Percentiles rank a stretch among this genome's conserved stretches.
These are phyloP conservation scores for Nestor notabilis DNA, from an alignment of 2,113 vertebrate species.

Conservation along the genomic window DNA sequence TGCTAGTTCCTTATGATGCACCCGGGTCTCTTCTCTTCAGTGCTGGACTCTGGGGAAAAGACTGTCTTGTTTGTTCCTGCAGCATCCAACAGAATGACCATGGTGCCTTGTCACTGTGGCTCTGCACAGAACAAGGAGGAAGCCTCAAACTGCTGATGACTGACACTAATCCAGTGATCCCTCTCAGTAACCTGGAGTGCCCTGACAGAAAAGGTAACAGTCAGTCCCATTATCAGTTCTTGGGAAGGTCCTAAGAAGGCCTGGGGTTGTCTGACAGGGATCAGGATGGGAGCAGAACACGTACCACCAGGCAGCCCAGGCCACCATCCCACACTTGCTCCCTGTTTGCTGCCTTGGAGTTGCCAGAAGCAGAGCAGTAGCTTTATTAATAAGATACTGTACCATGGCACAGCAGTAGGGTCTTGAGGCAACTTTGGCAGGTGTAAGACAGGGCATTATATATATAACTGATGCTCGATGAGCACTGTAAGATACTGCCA, in stretches of 20 bases:
- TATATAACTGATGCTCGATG: not conserved
- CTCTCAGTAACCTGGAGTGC: not conserved
- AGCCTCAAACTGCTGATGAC: not conserved
- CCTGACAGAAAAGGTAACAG: not conserved
- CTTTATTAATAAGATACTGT: not conserved
- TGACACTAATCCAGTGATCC: not conserved
- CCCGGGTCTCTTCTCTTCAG: fast-evolving
- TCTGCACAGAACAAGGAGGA: not conserved
- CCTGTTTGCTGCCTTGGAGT: not conserved
- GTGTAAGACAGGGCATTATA: constrained; percentile 33
- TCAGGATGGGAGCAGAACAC: not conserved
- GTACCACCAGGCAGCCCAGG: not conserved
- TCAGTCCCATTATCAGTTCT: not conserved
- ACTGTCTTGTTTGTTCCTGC: not conserved
- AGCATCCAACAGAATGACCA: not conserved
- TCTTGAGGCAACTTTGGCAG: constrained; percentile 16
- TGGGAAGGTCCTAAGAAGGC: not conserved
- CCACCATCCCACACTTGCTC: not conserved
- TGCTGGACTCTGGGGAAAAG: not conserved
- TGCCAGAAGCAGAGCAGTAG: not conserved
- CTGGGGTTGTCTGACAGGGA: not conserved
- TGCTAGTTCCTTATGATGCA: not conserved
- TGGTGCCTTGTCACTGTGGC: fast-evolving
- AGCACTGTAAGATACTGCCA: not conserved
- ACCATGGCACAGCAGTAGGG: not conserved